Percentiles rank a stretch among this genome's conserved stretches.
Conservation (phyloP, 2,113 vertebrate species). For the Sciurus niger region DNA sequence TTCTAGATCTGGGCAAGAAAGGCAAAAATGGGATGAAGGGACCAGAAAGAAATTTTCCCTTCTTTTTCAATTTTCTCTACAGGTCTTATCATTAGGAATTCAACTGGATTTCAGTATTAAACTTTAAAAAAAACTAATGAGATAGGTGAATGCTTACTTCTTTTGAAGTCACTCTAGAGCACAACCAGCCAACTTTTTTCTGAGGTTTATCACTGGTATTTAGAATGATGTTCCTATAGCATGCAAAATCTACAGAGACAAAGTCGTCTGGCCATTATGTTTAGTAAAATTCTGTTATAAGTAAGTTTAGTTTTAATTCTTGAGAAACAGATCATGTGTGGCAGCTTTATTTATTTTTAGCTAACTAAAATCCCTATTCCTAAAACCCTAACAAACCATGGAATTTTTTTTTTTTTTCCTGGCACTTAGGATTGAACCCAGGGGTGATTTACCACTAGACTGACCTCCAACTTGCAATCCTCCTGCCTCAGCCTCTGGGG, state of each 20-base stretch:
- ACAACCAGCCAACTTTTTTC: not conserved
- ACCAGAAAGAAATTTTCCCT: not conserved
- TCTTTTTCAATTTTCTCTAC: not conserved
- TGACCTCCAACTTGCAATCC: too few species aligned
- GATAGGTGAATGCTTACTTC: not conserved
- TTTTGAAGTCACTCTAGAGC: not conserved
- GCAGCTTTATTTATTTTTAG: slow-evolving; percentile 1
- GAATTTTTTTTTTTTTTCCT: not conserved
- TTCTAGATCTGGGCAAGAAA: not conserved
- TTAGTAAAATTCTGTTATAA: not conserved
- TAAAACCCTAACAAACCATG: slow-evolving; percentile 13
- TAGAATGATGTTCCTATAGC: not conserved
- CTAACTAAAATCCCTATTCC: not conserved
- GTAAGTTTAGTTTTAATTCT: not conserved
- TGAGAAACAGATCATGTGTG: slow-evolving; percentile 7
- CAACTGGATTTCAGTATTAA: not conserved
- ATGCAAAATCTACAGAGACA: not conserved
- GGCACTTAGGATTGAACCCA: too few species aligned
- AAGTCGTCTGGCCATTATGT: not conserved
- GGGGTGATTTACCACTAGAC: too few species aligned
- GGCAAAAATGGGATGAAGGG: not conserved
- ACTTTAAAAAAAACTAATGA: not conserved
- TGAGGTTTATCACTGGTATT: not conserved
- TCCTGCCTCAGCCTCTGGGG: too few species aligned
- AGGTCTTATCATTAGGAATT: not conserved